Base-by-base conservation (phyloP, 2,797 vertebrate genomes). In the Chaunax sp. region DNA sequence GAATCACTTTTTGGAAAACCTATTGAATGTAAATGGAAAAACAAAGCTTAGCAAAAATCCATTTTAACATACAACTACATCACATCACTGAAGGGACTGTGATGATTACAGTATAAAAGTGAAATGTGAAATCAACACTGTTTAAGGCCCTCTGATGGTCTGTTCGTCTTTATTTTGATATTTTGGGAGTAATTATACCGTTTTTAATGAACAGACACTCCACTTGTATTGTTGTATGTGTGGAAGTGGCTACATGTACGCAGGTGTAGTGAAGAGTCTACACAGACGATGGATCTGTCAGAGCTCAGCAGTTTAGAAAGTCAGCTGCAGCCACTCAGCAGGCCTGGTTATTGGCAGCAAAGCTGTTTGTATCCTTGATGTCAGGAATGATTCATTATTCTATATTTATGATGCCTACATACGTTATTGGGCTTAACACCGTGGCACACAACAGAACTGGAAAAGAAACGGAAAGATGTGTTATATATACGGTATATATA, bases 241-340 rank as follows among this genome's bases (percentile, higher is more conserved):
- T 64, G 19, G 16, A 62, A 10, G 40, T 18, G 6, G n/a, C 43
- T 30, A 14, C 16, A 3, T 43, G 37, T 33, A 44, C n/a, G 46
- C 55, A 38, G 43, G 23, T 69, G 64, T 49, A 33, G 43, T 15
- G 37, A 63, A 49, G 51, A 16, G 35, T 37, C 44, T 56, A 40
- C 15, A 23, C 43, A 68, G 45, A 55, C 51, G 69, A 71, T 49
- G 41, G 19, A 64, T 60, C 13, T 53, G n/a, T 49, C 25, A 43
- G 38, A 67, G 35, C 44, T 52, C 62, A 72, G 54, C 40, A 55
- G 63, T 80, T 62, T 76, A 35, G 37, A 74, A 55, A 70, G 54
- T 69, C 76, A 77, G 61, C 76, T 54, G 56, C 51, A 64, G 4
- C 45, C 22, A n/a, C 75, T 37, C 75, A 66, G 69, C 70, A 69